phyloP scores from a whole-genome alignment of 2,797 vertebrate genomes.

The Protonibea diacanthus region DNA sequence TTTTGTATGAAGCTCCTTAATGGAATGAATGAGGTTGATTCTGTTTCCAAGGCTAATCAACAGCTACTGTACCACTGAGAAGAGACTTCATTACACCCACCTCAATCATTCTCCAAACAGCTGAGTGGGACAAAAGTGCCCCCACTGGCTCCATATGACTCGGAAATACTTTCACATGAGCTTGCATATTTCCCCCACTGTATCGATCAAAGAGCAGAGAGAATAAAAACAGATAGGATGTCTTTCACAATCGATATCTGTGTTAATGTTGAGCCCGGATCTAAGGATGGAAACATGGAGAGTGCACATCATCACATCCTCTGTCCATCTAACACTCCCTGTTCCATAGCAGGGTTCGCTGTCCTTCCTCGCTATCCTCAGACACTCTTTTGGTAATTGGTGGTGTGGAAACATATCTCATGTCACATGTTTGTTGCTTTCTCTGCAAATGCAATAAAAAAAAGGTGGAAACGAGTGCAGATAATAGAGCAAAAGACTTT shows the following conservation, averaged over 20 bases:
- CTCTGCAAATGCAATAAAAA: conserved; percentile 32
- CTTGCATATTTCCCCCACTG: conserved; percentile 58
- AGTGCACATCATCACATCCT: conserved; percentile 22
- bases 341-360: not conserved
- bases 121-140: conserved; percentile 47
- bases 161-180: conserved; percentile 63
- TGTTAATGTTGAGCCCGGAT: conserved; percentile 57
- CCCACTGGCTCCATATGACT: conserved; percentile 33
- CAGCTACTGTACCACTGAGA: conserved; percentile 10
- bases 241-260: conserved; percentile 55
- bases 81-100: conserved; percentile 50
- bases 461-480: conserved; percentile 6
- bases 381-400: conserved; percentile 13
- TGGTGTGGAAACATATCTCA: conserved; percentile 22
- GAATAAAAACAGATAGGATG: conserved; percentile 60
- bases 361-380: conserved; percentile 17
- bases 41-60: conserved; percentile 25
- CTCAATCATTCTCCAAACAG: conserved; percentile 53
- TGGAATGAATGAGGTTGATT: conserved; percentile 21
- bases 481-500: conserved; percentile 9
- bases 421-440: conserved; percentile 23
- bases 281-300: conserved; percentile 29
- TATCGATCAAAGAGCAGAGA: conserved; percentile 48
- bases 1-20: conserved; percentile 1
- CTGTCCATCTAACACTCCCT: conserved; percentile 12